These are phyloP conservation scores for Antheraea yamamai DNA, from an alignment of 2,888 invertebrate genomes.

Conservation along the genomic window DNA sequence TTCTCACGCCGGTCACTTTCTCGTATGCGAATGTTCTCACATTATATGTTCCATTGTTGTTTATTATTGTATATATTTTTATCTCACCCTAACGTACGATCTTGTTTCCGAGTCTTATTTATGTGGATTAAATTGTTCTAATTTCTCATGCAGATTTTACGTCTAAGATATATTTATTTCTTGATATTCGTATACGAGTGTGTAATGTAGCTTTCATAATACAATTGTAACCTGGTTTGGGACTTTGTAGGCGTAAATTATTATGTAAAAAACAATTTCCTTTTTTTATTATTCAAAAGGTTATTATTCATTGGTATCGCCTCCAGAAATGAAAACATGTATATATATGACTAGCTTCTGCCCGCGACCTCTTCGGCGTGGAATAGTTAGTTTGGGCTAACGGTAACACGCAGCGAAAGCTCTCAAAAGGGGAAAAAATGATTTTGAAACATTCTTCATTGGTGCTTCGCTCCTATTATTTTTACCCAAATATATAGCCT, in stretches of 20 bases:
- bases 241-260: neutral
- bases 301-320: neutral
- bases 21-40: constrained; percentile 8
- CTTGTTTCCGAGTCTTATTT: constrained; percentile 8
- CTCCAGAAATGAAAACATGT: neutral
- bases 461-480: too few species aligned
- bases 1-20: constrained; percentile 14
- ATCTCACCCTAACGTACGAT: neutral
- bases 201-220: neutral
- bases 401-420: too few species aligned
- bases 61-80: constrained; percentile 2
- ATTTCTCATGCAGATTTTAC: neutral
- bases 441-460: too few species aligned
- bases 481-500: too few species aligned
- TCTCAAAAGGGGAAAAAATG: too few species aligned
- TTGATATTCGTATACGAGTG: neutral
- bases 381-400: too few species aligned
- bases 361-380: too few species aligned
- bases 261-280: neutral
- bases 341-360: too few species aligned
- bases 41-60: constrained; percentile 1
- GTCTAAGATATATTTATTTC: neutral
- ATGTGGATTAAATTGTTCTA: neutral
- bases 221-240: neutral
- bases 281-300: too few species aligned